Base-by-base conservation (phyloP, 2,888 invertebrate species). In the Platynereis dumerilii region DNA sequence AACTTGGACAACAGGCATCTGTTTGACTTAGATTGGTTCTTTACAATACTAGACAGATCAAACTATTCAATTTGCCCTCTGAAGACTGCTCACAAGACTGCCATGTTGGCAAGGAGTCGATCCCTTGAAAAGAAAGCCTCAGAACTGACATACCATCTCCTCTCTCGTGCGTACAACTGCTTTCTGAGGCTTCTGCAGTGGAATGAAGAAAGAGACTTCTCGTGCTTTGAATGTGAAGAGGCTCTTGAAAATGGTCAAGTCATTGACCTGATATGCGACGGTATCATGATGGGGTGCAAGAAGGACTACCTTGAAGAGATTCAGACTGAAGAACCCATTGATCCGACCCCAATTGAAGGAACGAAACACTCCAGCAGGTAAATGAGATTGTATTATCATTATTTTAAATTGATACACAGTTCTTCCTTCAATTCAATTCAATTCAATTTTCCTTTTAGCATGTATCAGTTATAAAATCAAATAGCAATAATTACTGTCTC, bases 241-340 rank as follows among this genome's bases (percentile, higher is more conserved):
- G 22, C 22, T 5, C 17, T 48, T 5, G 10, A 48, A n/a, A 22
- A n/a, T 12, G 48, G 48, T 12, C 7, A 48, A 5, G 22, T 20
- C 20, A 22, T 48, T 5, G 22, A 20, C n/a, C 7, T 48, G 48
- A 48, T 48, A 5, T 48, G 48, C 17, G 48, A 48, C n/a, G 48
- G 48, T 5, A 48, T 48, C 48, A 20, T n/a, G 20, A 48, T 48
- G 48, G 48, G 48, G 7, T 48, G 48, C n/a, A n/a, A 22, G 22
- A n/a, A 22, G 22, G 48, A 48, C n/a, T n/a, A 20, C 17, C 48
- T 48, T 3, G 7, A 48, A 34, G 34, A 34, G 12, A 12, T 34
- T 12, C 34, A 34, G 7, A 34, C 12, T 5, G 48, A n/a, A 48
- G n/a, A n/a, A 48, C 48, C 48, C 5, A 22, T n/a, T 20, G 22